Evolutionary conservation across 2,113 vertebrate genomes (phyloP), one percentile per base, ranked within the genome.

Genomic region (Nerophis ophidion): DNA sequence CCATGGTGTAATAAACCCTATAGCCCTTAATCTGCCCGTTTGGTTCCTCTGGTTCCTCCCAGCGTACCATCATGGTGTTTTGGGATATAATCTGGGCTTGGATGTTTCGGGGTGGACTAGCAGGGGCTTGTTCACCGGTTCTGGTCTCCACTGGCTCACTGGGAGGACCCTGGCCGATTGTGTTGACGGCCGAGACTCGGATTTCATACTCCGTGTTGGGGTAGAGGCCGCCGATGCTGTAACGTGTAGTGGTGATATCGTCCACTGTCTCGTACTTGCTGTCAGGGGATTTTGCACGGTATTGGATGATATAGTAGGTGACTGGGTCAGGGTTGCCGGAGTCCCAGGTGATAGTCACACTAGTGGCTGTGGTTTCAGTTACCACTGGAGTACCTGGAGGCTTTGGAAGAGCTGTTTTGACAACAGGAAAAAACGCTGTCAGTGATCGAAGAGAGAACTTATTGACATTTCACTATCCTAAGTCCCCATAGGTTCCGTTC

Each of bases 301-400:
- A 99, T 48, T 98, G 95, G 55, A 99, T 98, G 50, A 97, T 94
- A 44, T 99, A 99, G 82, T 97, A 92, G 50, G 93, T 93, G 67
- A 99, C 94, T 0, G 95, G 95, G 74, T 99, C 97, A 0, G 96
- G 95, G 57, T 99, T 99, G 59, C 97, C 97, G 0, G 95, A 97
- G 87, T 99, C 97, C 97, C 97, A 99, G 4, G 97, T 99, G 81
- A 99, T 92, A 75, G 97, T 99, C 80, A 99, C 95, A 66, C 97
- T 99, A 16, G 96, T 99, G 15, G 97, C 95, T 1, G 97, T 99
- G 45, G 95, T 98, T 87, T 99, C 97, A 0, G 96, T 98, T 63
- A 99, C 95, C 57, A 98, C 75, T 0, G 97, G 97, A 0, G 92
- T 95, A 57, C 96, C 96, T 0, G 97, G 97, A 67, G 97, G 95